These are phyloP conservation scores for Coranthus polyacanthus DNA, from an alignment of 2,797 vertebrate species.

Conservation along the genomic window DNA sequence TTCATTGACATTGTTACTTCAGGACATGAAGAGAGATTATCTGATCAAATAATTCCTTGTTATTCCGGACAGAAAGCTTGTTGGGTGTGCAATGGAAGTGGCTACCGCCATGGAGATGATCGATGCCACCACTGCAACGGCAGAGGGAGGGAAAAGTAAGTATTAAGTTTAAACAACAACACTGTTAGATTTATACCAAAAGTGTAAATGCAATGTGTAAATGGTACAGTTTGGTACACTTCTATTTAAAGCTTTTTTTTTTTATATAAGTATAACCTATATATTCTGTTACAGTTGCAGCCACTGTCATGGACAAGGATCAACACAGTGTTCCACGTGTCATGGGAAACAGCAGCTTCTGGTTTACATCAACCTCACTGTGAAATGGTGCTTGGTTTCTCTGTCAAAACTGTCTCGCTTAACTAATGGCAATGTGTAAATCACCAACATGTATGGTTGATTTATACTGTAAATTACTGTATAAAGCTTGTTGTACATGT, in stretches of 20 bases:
- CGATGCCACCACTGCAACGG: slow-evolving; percentile 81
- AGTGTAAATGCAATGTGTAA: neutral
- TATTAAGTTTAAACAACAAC: neutral
- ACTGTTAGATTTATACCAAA: neutral
- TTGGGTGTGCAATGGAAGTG: slow-evolving; percentile 84
- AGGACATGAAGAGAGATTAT: neutral
- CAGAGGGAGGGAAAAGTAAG: slow-evolving; percentile 83
- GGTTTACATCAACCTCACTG: slow-evolving; percentile 83
- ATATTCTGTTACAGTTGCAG: slow-evolving; percentile 72
- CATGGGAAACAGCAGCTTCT: slow-evolving; percentile 82
- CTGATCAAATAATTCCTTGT: slow-evolving; percentile 3
- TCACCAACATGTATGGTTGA: neutral
- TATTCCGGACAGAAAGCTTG: slow-evolving; percentile 80
- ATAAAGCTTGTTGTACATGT: neutral
- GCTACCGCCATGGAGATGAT: slow-evolving; percentile 65
- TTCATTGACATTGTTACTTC: neutral
- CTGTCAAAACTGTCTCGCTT: slow-evolving; percentile 6
- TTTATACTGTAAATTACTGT: neutral
- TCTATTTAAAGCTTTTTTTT: neutral
- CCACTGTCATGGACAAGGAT: slow-evolving; percentile 76
- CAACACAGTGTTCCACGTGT: slow-evolving; percentile 71
- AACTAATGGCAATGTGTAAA: neutral
- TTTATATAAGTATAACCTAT: neutral
- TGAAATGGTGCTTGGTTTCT: slow-evolving; percentile 79
- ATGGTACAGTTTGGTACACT: neutral